Evolutionary conservation across 2,113 vertebrate genomes (phyloP), one percentile per base, ranked within the genome.

Genomic region (Albula glossodonta): DNA sequence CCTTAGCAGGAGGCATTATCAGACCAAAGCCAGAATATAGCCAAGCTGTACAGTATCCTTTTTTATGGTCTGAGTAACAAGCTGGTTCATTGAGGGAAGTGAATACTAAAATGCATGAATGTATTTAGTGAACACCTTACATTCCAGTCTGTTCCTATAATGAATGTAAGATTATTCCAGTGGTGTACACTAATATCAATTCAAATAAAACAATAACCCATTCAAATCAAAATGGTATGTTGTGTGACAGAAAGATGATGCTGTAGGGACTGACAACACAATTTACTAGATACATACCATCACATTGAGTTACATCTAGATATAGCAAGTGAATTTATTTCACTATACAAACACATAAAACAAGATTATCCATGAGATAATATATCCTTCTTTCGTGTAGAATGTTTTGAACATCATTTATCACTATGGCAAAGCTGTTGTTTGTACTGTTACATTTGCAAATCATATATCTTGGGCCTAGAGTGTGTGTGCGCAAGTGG

Each of bases 201-300:
- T 96, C 96, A 96, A 96, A 96, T 95, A 95, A 94, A 95, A 96
- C 94, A 95, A 96, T 93, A 93, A 94, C 96, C 96, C 31, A 41
- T 41, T 41, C 31, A 41, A 41, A 41, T 41, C 31, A 41, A 41
- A 41, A 41, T 41, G 31, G 31, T 41, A 41, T 41, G 31, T 41
- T 41, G 31, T 41, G 1, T 41, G 31, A 41, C 31, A 41, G 31
- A 41, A 41, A 1, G 31, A 41, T 41, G 31, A 41, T 41, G 31
- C 31, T 41, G 31, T 41, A 41, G 31, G 31, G 31, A 41, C 31
- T 41, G 31, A 41, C 31, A 95, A 95, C 93, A 95, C 96, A 96
- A 96, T 94, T 96, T 96, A 96, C 93, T 95, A 95, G 96, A 96
- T 96, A 96, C 95, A 96, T 95, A 95, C 95, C 95, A 93, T 94